A percentile compares a stretch with the other conserved stretches of the same genome.
phyloP scores from a whole-genome alignment of 2,113 vertebrate species.

The Amblyornis subalaris region DNA sequence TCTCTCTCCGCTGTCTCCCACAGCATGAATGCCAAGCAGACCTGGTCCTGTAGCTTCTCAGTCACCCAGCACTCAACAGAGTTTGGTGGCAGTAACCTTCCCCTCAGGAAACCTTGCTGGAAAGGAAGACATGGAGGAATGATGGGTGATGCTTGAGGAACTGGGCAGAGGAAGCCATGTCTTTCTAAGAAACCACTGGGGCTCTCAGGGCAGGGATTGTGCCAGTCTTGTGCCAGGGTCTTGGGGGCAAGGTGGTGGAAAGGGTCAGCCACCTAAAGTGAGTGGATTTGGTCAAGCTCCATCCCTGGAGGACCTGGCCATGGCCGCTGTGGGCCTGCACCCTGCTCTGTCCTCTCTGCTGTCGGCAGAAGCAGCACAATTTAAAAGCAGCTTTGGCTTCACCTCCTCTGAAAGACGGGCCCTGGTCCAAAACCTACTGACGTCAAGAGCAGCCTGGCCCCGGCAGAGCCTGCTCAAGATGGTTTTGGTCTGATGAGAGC shows the following conservation, averaged over 20 bases:
- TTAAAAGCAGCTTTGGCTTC: constrained; percentile 16
- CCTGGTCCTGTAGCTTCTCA: background rate
- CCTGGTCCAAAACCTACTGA: constrained; percentile 16
- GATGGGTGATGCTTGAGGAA: background rate
- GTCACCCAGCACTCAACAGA: background rate
- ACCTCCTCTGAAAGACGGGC: constrained; percentile 17
- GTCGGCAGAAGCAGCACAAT: rapidly evolving
- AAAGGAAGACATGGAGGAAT: background rate
- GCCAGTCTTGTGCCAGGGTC: no score
- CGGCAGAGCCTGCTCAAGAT: background rate
- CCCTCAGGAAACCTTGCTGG: background rate
- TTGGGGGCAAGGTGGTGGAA: background rate
- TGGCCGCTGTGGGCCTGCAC: background rate
- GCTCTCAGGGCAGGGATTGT: background rate
- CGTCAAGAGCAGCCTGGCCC: constrained; percentile 42
- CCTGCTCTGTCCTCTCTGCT: rapidly evolving
- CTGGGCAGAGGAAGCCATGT: rapidly evolving
- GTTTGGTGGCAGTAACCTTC: background rate
- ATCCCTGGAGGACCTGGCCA: background rate
- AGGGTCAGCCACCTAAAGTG: background rate
- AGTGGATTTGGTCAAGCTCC: background rate
- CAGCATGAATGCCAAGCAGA: background rate
- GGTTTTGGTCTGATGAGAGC: constrained; percentile 37
- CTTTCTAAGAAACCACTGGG: background rate
- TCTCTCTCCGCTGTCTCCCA: background rate